Base-by-base conservation (phyloP, 1,140 invertebrate genomes). In the Onthophagus taurus region DNA sequence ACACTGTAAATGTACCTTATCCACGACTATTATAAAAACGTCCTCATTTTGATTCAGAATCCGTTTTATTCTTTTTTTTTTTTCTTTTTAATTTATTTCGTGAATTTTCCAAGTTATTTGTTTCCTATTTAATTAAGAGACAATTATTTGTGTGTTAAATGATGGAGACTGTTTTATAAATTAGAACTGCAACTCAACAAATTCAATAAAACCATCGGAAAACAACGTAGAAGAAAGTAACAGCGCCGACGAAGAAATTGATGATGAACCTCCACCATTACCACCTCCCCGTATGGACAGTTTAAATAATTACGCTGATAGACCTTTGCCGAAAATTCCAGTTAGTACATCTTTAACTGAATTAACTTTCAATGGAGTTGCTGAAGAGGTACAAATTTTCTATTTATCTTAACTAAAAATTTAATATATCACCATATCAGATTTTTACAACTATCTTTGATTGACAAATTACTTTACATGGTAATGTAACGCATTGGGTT, bases 201-300 rank as follows among this genome's bases (percentile, higher is more conserved):
- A n/a, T n/a, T n/a, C n/a, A n/a, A n/a, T 4, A 37, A 44, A 13
- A 21, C 24, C 13, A 37, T 37, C 35, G 13, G 39, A 51, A n/a
- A 48, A 41, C 30, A 18, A 14, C 12, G 37, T 34, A 8, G 13
- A 29, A 11, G 26, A 37, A 2, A 24, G 18, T n/a, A 38, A 48
- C 18, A 55, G 53, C 36, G 48, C 47, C 7, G 49, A 57, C 17
- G 59, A 63, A 20, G 71, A 72, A 21, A 58, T 62, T 16, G 71
- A 72, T 23, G 75, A 75, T 26, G 75, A 75, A 54, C 70, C 72
- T 41, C 76, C 76, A 42, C 76, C 76, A 47, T 55, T 72, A 17
- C 75, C 75, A 18, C 76, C 76, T 18, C 75, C 74, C 13, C 62
- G 76, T 59, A 67, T 66, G 23, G 75, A 75, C 47, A 77, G 75